Evolutionary conservation across 2,888 invertebrate genomes (phyloP).

Genomic region (Macroteleia sp.): DNA sequence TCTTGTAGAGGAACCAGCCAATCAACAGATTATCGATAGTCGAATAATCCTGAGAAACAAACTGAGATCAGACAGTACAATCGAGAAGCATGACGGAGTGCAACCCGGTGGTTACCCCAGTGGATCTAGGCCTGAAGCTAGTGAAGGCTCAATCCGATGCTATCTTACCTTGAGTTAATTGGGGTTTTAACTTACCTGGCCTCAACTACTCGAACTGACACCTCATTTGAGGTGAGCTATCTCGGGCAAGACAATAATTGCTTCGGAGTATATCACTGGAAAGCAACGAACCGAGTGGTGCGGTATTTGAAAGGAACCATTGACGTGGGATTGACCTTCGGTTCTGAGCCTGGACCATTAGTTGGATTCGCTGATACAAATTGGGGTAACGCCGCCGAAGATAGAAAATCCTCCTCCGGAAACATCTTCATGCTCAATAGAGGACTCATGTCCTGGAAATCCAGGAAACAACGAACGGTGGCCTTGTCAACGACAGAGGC

Average conservation of each 20-base stretch:
- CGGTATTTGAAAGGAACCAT: no score
- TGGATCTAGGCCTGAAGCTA: slow-evolving; percentile 19
- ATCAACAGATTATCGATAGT: slow-evolving; percentile 25
- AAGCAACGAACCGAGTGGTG: slow-evolving; percentile 21
- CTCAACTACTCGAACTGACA: slow-evolving; percentile 46
- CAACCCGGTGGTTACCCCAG: slow-evolving; percentile 13
- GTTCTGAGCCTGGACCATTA: no score
- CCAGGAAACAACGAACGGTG: slow-evolving; percentile 55
- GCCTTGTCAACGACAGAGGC: not conserved
- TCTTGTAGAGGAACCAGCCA: slow-evolving; percentile 9
- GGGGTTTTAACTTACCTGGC: slow-evolving; percentile 51
- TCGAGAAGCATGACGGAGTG: slow-evolving; percentile 13
- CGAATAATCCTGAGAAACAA: slow-evolving; percentile 3
- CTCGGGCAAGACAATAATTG: slow-evolving; percentile 49
- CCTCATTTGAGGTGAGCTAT: slow-evolving; percentile 40
- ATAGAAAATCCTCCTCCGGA: slow-evolving; percentile 69
- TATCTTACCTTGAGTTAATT: slow-evolving; percentile 41
- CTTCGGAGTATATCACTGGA: slow-evolving; percentile 24
- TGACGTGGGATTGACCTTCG: no score
- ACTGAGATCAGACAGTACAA: not conserved
- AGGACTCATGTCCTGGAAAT: slow-evolving; percentile 59
- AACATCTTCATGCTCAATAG: slow-evolving; percentile 53
- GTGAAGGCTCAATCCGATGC: slow-evolving; percentile 8
- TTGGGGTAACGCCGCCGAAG: slow-evolving; percentile 64
- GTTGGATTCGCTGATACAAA: slow-evolving; percentile 67